Conservation (phyloP, 2,113 vertebrate genomes). For the Capra hircus region DNA sequence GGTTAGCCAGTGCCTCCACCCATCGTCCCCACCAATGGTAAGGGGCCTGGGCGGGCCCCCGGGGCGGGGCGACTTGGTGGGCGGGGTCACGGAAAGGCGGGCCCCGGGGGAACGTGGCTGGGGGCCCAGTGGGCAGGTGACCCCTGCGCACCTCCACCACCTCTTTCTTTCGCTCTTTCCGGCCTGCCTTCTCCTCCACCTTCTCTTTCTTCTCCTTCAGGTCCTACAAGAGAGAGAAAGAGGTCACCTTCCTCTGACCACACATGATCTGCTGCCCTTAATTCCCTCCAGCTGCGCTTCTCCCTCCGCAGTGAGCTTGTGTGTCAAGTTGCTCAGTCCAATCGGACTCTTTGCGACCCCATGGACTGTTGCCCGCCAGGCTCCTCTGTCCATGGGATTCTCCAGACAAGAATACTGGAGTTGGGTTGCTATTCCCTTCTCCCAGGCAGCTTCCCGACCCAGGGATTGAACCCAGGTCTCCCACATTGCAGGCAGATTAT, state of each 20-base stretch:
- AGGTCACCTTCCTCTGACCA: conserved; percentile 12
- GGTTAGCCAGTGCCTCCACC: neutral
- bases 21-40: neutral
- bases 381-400: neutral
- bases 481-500: neutral
- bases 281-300: neutral
- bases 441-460: neutral
- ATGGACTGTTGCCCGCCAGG: neutral
- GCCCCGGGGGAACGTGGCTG: neutral
- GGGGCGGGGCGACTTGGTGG: neutral
- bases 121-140: neutral
- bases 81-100: neutral
- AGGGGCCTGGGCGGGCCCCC: neutral
- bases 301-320: neutral
- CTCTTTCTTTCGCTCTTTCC: conserved; percentile 85
- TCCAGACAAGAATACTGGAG: neutral
- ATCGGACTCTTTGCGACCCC: neutral
- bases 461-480: neutral
- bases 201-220: conserved; percentile 86
- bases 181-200: conserved; percentile 79
- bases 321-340: neutral
- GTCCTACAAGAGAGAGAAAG: conserved; percentile 70
- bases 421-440: neutral
- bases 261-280: neutral
- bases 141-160: conserved; percentile 75